Conservation (phyloP, 2,888 invertebrate species). For the Xestoiulus laeticollis region DNA sequence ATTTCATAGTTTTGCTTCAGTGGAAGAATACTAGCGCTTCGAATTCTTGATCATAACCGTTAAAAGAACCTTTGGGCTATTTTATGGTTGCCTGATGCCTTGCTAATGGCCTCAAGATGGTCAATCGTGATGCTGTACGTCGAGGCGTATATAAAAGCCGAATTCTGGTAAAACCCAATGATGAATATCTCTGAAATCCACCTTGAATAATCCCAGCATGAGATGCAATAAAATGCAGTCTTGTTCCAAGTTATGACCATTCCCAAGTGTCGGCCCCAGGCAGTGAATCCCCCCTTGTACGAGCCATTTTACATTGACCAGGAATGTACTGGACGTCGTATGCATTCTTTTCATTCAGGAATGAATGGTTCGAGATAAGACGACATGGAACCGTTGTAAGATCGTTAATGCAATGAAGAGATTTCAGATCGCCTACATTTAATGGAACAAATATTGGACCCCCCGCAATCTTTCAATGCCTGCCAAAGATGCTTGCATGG, state of each 20-base stretch:
- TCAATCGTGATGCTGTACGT: not conserved
- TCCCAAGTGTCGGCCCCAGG: not conserved
- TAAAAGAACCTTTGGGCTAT: not conserved
- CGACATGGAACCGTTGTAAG: not conserved
- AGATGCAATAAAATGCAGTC: constrained; percentile 21
- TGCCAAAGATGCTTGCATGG: not conserved
- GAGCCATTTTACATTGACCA: not conserved
- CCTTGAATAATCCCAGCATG: constrained; percentile 35
- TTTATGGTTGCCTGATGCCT: not conserved
- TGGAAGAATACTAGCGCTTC: not conserved
- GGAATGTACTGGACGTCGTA: not conserved
- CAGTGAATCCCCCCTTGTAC: not conserved
- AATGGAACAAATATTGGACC: constrained; percentile 36
- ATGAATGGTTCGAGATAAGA: constrained; percentile 12
- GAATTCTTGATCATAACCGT: not conserved
- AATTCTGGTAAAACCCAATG: constrained; percentile 14
- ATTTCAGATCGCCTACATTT: constrained; percentile 24
- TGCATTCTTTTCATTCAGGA: not conserved
- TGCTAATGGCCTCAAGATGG: not conserved
- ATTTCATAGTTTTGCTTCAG: not conserved
- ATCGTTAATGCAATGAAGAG: constrained; percentile 21
- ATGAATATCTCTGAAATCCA: constrained; percentile 24
- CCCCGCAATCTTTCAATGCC: not conserved
- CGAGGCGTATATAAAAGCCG: not conserved
- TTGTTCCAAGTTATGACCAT: not conserved